Percentiles rank a stretch among this genome's conserved stretches.
Conservation (phyloP, 92 coral and sea anemone species). For the Bergia puertoricense region DNA sequence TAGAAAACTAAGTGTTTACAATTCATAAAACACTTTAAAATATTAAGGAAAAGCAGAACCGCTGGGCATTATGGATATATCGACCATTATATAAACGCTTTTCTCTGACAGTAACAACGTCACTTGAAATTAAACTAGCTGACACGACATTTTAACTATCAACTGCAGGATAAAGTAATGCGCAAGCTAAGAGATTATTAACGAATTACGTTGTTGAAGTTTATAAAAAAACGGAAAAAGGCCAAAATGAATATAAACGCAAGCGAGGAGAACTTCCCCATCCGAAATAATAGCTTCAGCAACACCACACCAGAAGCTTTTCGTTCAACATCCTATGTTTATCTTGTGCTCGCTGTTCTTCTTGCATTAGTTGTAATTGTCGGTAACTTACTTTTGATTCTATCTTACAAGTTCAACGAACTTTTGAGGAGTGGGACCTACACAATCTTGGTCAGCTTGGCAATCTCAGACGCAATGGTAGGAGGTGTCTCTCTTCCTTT, state of each 20-base stretch:
- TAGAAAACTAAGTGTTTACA: slow-evolving; percentile 19
- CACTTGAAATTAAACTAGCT: neutral
- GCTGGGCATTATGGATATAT: slow-evolving; percentile 14
- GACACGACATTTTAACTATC: neutral
- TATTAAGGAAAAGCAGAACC: neutral
- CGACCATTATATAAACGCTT: neutral
- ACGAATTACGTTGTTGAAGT: neutral
- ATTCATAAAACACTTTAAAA: neutral
- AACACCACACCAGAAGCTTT: neutral
- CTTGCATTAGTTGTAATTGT: slow-evolving; percentile 53
- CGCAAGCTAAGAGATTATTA: too few relatives aligned
- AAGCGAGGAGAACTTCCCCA: neutral
- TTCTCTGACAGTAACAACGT: neutral
- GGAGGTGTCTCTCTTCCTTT: slow-evolving; percentile 74
- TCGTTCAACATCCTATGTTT: slow-evolving; percentile 23
- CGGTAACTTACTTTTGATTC: slow-evolving; percentile 67
- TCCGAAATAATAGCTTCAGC: neutral
- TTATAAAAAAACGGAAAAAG: neutral
- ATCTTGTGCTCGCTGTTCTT: slow-evolving; percentile 50
- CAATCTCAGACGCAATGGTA: slow-evolving; percentile 71
- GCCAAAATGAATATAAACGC: neutral
- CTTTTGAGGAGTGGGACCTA: slow-evolving; percentile 70
- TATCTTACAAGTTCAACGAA: slow-evolving; percentile 63
- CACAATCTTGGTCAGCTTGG: slow-evolving; percentile 69
- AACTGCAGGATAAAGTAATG: too few relatives aligned